Evolutionary conservation across 2,888 invertebrate genomes (phyloP).

Genomic region (Drosophila pullipes): DNA sequence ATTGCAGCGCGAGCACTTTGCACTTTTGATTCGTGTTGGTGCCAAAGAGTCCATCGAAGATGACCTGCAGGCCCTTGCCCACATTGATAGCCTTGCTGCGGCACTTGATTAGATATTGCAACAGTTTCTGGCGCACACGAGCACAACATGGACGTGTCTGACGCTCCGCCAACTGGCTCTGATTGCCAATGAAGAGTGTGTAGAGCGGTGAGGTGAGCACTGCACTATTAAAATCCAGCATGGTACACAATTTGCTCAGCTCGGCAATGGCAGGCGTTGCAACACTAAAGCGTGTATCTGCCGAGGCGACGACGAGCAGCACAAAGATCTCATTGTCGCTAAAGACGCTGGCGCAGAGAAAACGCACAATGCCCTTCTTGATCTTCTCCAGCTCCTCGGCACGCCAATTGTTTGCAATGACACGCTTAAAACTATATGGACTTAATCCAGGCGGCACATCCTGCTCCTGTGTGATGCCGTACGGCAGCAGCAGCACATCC

Average conservation of each 20-base stretch:
- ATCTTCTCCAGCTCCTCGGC: constrained; percentile 94
- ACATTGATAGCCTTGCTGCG: constrained; percentile 90
- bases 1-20: constrained; percentile 92
- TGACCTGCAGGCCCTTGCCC: constrained; percentile 94
- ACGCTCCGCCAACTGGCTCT: constrained; percentile 88
- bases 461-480: constrained; percentile 82
- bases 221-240: constrained; percentile 91
- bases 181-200: constrained; percentile 88
- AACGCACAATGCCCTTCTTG: constrained; percentile 92
- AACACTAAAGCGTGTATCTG: constrained; percentile 95
- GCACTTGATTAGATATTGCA: constrained; percentile 92
- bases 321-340: constrained; percentile 90
- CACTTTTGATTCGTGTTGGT: constrained; percentile 93
- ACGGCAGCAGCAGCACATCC: constrained; percentile 94
- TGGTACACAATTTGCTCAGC: constrained; percentile 90
- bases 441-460: constrained; percentile 92
- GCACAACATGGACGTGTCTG: constrained; percentile 92
- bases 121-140: constrained; percentile 92
- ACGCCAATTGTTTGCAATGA: constrained; percentile 90
- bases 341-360: constrained; percentile 92
- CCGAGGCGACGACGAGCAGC: constrained; percentile 93
- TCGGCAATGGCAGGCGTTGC: constrained; percentile 95
- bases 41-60: constrained; percentile 95
- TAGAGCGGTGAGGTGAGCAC: constrained; percentile 91
- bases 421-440: constrained; percentile 90